Percentiles rank a stretch among this genome's conserved stretches.
phyloP scores from a whole-genome alignment of 2,797 vertebrate species.

The Chromobotia macracanthus region DNA sequence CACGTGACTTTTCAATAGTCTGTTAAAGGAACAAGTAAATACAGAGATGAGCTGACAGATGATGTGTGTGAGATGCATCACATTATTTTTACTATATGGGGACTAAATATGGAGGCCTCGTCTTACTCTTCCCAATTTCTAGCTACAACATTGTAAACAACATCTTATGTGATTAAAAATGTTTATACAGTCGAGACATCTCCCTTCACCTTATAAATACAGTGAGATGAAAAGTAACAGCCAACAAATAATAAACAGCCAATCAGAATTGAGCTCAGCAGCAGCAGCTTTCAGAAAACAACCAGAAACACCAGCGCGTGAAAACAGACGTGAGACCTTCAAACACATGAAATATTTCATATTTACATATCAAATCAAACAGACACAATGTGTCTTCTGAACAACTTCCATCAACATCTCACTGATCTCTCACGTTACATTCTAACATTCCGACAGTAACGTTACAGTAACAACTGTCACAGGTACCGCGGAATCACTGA shows the following conservation, averaged over 20 bases:
- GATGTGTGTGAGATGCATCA: constrained; percentile 22
- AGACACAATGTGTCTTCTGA: no score
- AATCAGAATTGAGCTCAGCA: not conserved
- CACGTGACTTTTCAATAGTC: no score
- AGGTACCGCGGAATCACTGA: no score
- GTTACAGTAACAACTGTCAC: no score
- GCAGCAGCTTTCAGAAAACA: not conserved
- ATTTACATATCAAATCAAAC: no score
- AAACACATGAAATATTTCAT: no score
- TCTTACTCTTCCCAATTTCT: not conserved
- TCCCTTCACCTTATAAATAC: not conserved
- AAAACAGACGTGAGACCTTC: no score
- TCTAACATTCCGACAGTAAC: no score
- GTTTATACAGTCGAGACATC: no score
- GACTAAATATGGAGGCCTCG: constrained; percentile 4
- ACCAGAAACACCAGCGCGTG: not conserved
- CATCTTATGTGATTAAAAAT: not conserved
- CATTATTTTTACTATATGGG: constrained; percentile 5
- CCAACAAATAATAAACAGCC: constrained; percentile 36
- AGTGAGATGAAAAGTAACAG: not conserved
- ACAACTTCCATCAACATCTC: constrained; percentile 28
- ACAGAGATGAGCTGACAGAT: not conserved
- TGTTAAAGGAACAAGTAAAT: not conserved
- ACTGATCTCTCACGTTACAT: no score
- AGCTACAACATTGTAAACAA: no score